Evolutionary conservation across 2,113 vertebrate genomes (phyloP).

Genomic region (Caracal caracal): DNA sequence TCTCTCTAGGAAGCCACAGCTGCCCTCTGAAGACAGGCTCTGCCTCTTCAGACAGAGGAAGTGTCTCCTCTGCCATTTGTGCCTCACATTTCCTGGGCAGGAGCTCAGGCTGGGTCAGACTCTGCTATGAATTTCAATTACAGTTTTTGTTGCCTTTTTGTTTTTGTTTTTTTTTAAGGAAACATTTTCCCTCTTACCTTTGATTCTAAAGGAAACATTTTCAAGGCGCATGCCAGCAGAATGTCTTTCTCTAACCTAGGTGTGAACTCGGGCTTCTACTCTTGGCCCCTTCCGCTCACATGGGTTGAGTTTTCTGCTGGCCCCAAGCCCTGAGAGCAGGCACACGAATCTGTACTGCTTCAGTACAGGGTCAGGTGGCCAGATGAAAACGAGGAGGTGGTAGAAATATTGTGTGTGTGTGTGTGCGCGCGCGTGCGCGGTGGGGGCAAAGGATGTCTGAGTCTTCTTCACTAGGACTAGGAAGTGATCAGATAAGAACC

Average conservation of each 20-base stretch:
- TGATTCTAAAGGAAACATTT: slow-evolving; percentile 7
- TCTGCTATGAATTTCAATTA: slow-evolving; percentile 64
- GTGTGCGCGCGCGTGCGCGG: neutral
- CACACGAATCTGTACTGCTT: neutral
- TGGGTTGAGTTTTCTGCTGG: neutral
- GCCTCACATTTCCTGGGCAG: slow-evolving; percentile 41
- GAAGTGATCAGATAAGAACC: neutral
- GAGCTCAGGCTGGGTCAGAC: slow-evolving; percentile 39
- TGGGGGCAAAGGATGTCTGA: neutral
- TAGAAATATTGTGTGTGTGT: neutral
- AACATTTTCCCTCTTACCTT: neutral
- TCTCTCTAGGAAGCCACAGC: neutral
- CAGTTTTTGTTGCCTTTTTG: neutral
- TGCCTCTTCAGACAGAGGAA: neutral
- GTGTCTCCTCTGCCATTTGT: neutral
- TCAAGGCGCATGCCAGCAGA: neutral
- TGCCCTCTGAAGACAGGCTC: neutral
- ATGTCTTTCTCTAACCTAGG: neutral
- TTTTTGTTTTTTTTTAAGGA: neutral
- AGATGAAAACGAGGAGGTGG: neutral
- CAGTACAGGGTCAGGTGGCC: neutral
- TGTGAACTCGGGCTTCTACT: neutral
- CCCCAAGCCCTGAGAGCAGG: neutral
- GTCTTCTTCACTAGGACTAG: neutral
- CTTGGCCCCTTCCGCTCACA: rapidly evolving